Base-by-base conservation (phyloP, 2,888 invertebrate genomes). In the Thecophora atra region DNA sequence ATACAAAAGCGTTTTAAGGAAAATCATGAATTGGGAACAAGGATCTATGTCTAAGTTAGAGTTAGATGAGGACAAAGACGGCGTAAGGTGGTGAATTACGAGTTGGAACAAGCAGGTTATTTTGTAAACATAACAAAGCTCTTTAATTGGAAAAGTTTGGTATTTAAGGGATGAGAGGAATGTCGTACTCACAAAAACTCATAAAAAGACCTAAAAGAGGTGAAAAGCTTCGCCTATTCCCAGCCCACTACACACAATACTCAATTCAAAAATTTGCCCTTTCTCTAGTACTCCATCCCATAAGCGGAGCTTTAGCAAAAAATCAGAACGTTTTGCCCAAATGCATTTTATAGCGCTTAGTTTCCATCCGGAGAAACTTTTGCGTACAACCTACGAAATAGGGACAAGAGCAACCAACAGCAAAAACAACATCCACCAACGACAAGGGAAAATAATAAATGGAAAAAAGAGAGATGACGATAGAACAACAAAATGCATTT, bases 351-450 rank as follows among this genome's bases (percentile, higher is more conserved):
- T 44, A 26, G 44, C 47, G 64, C 47, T 21, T 44, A 44, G 44
- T 47, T 47, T 47, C 64, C 37, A 42, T 67, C 37, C 54, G 54
- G 67, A 67, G 68, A 69, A 24, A 58, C 60, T 69, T 42, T 60
- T 58, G 68, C 68, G 60, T 69, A 58, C 58, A 65, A 71, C 37
- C 42, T 54, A 67, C 42, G 7, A 52, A 60, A 28, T n/a, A 28
- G 30, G n/a, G n/a, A n/a, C n/a, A n/a, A n/a, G n/a, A n/a, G n/a
- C n/a, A n/a, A n/a, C n/a, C 60, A 60, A 60, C 30, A 24, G 7
- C 30, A 28, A 56, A 15, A 37, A 7, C 24, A 21, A 44, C 37
- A 21, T 24, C 63, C 6, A 63, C n/a, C 3, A 15, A 15, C 47
- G n/a, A 47, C 17, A 47, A 47, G 17, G 5, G 47, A 2, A 28